Base-by-base conservation (phyloP, 2,888 invertebrate species). In the Masnerella sp. region DNA sequence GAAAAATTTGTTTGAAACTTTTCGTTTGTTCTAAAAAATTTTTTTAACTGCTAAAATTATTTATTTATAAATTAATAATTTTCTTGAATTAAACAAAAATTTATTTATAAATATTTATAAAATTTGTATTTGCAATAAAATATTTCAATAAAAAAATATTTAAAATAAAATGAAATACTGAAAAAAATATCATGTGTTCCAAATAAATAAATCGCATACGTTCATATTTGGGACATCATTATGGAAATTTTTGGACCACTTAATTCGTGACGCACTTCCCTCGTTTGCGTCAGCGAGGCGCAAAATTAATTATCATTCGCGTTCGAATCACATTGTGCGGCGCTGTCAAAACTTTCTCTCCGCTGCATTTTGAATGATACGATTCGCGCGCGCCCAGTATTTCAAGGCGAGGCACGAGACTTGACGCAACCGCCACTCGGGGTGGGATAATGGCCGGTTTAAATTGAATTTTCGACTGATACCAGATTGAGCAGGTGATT, bases 381-480 rank as follows among this genome's bases (percentile, higher is more conserved):
- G 22, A 68, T 68, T 61, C 59, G 51, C 64, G 51, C 58, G 40
- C 54, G 38, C 45, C 18, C 52, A 42, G 61, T 42, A 45, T 47
- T 62, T 74, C 43, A 69, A 64, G 69, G 69, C 74, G 51, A 62
- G 68, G 56, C 58, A 43, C 43, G 18, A 25, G 49, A 42, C 25
- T 67, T 67, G 69, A 74, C 74, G 65, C 65, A 65, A 68, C 47
- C 62, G 54, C 59, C 36, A 54, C 43, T 45, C 14, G 47, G 59
- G 78, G 76, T 79, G 74, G 74, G 76, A 76, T 84, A 83, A 84
- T 84, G 82, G 81, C 42, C 69, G 77, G 78, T 77, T 77, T 82
- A 83, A 84, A 82, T 84, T 82, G 82, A 83, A 83, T 82, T 83
- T 84, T 80, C 77, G 76, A 73, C 67, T 77, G 84, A 82, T 83